Evolutionary conservation across 1,140 invertebrate genomes (phyloP).

Genomic region (Anastrepha ludens): DNA sequence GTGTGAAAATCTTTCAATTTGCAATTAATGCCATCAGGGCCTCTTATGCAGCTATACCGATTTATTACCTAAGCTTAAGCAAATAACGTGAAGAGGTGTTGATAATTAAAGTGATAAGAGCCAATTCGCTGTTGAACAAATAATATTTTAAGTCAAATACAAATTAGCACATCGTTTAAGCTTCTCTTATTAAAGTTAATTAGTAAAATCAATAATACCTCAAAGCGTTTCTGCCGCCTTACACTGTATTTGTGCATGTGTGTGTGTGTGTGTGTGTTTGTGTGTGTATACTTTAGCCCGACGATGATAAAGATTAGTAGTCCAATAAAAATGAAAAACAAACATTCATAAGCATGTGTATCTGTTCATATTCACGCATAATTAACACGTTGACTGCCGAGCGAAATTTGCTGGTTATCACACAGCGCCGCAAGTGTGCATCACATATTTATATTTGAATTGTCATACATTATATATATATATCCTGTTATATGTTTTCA

Average conservation of each 20-base stretch:
- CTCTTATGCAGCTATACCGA: too few relatives aligned
- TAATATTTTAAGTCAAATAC: neutral
- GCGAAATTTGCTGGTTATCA: too few relatives aligned
- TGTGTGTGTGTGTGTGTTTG: neutral
- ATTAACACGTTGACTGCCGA: too few relatives aligned
- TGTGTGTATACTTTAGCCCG: too few relatives aligned
- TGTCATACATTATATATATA: too few relatives aligned
- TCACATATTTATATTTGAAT: too few relatives aligned
- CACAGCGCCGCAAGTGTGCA: too few relatives aligned
- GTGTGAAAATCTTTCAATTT: neutral
- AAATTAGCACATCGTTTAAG: neutral
- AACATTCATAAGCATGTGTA: neutral
- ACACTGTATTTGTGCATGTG: conserved; percentile 21
- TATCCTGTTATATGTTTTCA: too few relatives aligned
- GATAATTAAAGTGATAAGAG: conserved; percentile 36
- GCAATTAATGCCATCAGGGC: neutral
- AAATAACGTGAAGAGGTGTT: conserved; percentile 1
- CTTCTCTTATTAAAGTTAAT: conserved; percentile 26
- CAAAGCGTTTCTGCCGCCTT: conserved; percentile 28
- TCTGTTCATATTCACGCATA: too few relatives aligned
- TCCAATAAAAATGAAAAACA: neutral
- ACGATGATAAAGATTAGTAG: too few relatives aligned
- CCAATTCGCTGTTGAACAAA: neutral
- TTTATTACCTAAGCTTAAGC: neutral
- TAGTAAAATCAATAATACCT: conserved; percentile 32